phyloP scores from a whole-genome alignment of 2,888 invertebrate species.

The Hyposoter dolosus region DNA sequence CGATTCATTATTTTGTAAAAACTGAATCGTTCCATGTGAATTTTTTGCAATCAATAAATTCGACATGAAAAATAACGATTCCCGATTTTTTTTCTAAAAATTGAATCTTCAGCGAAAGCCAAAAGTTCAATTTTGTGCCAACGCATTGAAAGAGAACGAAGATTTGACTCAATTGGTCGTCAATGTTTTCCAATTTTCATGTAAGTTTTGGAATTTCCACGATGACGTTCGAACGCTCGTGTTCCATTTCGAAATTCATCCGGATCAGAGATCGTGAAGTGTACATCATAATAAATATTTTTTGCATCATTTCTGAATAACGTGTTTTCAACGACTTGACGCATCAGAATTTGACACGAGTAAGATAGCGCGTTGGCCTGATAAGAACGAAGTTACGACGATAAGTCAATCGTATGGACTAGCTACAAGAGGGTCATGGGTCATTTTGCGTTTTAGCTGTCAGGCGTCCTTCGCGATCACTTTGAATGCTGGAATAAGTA shows the following conservation, averaged over 20 bases:
- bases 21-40: background rate
- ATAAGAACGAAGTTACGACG: conserved; percentile 48
- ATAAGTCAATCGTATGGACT: conserved; percentile 20
- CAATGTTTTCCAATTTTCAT: background rate
- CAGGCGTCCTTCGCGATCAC: background rate
- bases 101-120: background rate
- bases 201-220: background rate
- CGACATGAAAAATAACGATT: background rate
- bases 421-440: conserved; percentile 51
- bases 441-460: conserved; percentile 49
- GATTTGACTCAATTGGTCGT: background rate
- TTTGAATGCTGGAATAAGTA: conserved; percentile 13
- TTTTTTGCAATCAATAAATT: background rate
- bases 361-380: conserved; percentile 34
- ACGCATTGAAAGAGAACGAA: background rate
- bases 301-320: background rate
- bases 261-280: conserved; percentile 35
- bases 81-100: background rate
- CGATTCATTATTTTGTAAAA: background rate
- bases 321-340: conserved; percentile 2
- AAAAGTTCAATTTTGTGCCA: background rate
- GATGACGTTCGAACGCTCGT: background rate
- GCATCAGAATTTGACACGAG: conserved; percentile 53
- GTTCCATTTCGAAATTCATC: background rate
- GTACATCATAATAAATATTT: background rate